Evolutionary conservation across 2,797 vertebrate species (phyloP), one percentile per base, ranked within the genome.

Genomic region (Parambassis ranga): DNA sequence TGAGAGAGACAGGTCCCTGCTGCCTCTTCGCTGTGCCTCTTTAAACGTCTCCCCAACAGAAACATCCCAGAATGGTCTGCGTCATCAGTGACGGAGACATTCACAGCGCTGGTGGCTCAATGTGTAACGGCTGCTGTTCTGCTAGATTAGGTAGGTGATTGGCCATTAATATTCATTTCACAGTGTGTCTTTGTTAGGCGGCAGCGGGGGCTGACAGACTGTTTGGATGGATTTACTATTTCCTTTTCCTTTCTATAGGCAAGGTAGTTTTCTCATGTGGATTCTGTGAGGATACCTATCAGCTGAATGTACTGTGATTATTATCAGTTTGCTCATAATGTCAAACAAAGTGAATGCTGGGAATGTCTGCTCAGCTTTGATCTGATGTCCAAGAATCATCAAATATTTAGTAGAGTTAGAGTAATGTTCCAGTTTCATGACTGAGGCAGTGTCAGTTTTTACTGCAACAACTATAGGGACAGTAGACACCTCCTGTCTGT

Each of bases 81-180:
- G 67, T 84, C 80, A 82, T 55, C 74, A 1, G 37, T 84, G 84
- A 81, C 81, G 70, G 79, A 79, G 78, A 70, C 57, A 3, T 72
- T 81, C 28, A 3, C 27, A 46, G 44, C 18, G 59, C 75, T 38
- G 53, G 71, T 77, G 82, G 77, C 71, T 85, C 83, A 73, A 68
- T 78, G 78, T 85, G 78, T 77, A 86, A 79, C 65, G 72, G 83
- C 85, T 83, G 83, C 83, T 84, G 86, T 89, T 87, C 82, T 87
- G 85, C 82, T 86, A 89, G 81, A 90, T 89, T 85, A 86, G 81
- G 81, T 57, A 59, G 71, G 83, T 90, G 89, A 90, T 91, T 90
- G 84, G 74, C 81, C 89, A 91, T 90, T 90, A 88, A 90, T 91
- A 90, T 90, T 90, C 80, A 91, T 91, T 90, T 90, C 87, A 83